These are phyloP conservation scores for Pygoscelis adeliae DNA, from an alignment of 2,113 vertebrate species.

Conservation along the genomic window DNA sequence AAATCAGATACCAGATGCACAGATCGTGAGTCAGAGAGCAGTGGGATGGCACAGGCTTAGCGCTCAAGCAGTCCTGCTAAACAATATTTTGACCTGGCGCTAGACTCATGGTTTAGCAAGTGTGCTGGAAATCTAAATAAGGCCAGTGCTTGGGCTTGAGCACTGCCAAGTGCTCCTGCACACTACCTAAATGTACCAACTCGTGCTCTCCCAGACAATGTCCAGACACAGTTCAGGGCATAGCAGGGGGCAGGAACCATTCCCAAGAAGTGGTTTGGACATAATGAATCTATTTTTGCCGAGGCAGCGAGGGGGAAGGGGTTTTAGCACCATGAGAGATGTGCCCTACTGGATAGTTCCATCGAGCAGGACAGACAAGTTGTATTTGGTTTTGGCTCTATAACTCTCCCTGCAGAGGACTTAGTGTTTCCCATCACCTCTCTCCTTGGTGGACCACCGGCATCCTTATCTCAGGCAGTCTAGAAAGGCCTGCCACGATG, in stretches of 20 bases:
- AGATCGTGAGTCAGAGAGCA: background rate
- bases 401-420: no score
- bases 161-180: no score
- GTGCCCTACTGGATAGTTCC: background rate
- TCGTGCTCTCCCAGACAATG: background rate
- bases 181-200: background rate
- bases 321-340: background rate
- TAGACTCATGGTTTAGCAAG: background rate
- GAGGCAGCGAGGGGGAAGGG: background rate
- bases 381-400: background rate
- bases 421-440: background rate
- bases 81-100: background rate
- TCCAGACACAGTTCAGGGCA: background rate
- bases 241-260: background rate
- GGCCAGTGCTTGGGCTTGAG: background rate
- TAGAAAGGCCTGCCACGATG: background rate
- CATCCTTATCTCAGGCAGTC: background rate
- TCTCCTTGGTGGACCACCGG: background rate
- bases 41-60: background rate
- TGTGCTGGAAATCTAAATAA: background rate
- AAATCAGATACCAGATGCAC: background rate
- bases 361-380: accelerated
- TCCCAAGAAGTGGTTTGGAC: background rate
- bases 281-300: background rate
- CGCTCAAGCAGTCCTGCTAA: background rate